These are phyloP conservation scores for Pangasius macronema DNA, from an alignment of 2,797 vertebrate genomes.

Conservation along the genomic window DNA sequence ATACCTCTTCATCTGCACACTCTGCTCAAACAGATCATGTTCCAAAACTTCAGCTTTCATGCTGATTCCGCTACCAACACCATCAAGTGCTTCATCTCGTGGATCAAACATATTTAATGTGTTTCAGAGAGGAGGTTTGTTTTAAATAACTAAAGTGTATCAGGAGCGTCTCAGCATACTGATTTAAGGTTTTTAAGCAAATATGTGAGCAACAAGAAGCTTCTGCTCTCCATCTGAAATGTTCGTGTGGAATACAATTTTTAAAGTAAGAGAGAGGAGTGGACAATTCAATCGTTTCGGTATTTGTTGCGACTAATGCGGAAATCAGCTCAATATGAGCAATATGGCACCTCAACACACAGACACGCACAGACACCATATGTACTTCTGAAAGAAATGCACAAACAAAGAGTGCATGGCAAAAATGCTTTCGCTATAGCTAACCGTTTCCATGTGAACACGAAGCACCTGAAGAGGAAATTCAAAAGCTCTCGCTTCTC, in stretches of 20 bases:
- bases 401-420: conserved; percentile 2
- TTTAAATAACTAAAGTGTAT: background rate
- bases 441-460: conserved; percentile 33
- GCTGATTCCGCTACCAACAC: background rate
- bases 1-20: background rate
- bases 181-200: background rate
- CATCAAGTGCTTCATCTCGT: background rate
- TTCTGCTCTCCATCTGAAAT: background rate
- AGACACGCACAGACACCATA: background rate
- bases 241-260: too few relatives aligned
- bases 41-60: background rate
- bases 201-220: background rate
- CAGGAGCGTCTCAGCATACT: background rate
- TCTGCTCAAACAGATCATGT: background rate
- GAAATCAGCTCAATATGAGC: conserved; percentile 8
- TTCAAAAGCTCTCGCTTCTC: conserved; percentile 34
- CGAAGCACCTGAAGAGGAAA: conserved; percentile 27
- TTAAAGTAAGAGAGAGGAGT: too few relatives aligned
- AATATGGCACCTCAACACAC: conserved; percentile 16
- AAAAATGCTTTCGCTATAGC: conserved; percentile 31
- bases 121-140: background rate
- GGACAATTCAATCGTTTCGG: too few relatives aligned
- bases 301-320: too few relatives aligned
- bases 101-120: background rate
- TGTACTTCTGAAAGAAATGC: conserved; percentile 20